These are phyloP conservation scores for Pseudomugil gertrudae DNA, from an alignment of 2,797 vertebrate genomes.

Conservation along the genomic window DNA sequence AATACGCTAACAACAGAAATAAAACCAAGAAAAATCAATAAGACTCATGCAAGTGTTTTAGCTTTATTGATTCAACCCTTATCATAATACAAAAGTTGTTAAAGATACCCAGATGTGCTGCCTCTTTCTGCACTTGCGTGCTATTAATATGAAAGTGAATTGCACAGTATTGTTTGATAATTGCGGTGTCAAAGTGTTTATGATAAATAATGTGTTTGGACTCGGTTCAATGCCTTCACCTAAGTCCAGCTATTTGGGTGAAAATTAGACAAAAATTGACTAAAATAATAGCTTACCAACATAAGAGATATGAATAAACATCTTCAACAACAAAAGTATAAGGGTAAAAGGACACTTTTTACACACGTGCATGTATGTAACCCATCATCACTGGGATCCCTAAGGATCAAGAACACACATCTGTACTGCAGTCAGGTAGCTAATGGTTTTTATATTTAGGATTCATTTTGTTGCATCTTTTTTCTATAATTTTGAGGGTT, in stretches of 20 bases:
- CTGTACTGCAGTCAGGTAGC: neutral
- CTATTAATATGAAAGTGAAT: neutral
- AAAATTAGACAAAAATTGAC: neutral
- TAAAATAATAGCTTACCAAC: neutral
- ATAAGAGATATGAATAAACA: neutral
- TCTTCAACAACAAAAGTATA: neutral
- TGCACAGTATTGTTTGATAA: neutral
- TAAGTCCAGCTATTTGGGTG: neutral
- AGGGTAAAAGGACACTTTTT: neutral
- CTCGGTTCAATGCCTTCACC: neutral
- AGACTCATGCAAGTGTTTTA: neutral
- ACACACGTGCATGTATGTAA: no score
- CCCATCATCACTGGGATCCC: neutral
- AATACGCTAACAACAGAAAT: neutral
- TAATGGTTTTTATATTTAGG: neutral
- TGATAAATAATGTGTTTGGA: neutral
- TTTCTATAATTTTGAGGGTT: neutral
- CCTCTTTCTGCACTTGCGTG: neutral
- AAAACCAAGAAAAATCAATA: neutral
- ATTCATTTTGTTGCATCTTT: neutral
- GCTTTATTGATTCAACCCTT: neutral
- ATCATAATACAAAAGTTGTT: neutral
- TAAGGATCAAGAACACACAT: conserved; percentile 2
- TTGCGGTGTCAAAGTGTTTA: neutral
- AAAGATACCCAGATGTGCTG: neutral